Evolutionary conservation across 2,888 invertebrate species (phyloP).

Genomic region (Boloria euphrosyne): DNA sequence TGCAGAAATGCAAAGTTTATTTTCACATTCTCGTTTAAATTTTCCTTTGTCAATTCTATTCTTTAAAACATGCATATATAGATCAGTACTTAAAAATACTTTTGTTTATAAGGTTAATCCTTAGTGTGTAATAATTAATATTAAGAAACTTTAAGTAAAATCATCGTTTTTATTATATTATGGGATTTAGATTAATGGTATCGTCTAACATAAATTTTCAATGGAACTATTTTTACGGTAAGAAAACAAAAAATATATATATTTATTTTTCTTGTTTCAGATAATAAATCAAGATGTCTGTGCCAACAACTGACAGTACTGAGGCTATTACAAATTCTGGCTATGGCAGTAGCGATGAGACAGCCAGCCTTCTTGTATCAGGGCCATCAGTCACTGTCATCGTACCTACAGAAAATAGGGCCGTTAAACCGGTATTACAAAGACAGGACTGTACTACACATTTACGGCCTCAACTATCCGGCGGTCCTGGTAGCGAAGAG

Average conservation of each 20-base stretch:
- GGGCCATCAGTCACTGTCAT: slow-evolving; percentile 82
- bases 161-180: too few species aligned
- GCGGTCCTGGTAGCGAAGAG: slow-evolving; percentile 90
- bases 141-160: too few species aligned
- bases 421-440: slow-evolving; percentile 90
- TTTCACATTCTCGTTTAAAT: not conserved
- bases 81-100: too few species aligned
- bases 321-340: slow-evolving; percentile 84
- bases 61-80: too few species aligned
- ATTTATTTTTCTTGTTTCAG: slow-evolving; percentile 60
- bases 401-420: slow-evolving; percentile 73
- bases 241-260: not conserved
- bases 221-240: too few species aligned
- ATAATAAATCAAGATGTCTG: slow-evolving; percentile 64
- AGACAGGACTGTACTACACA: slow-evolving; percentile 93
- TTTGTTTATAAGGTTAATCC: too few species aligned
- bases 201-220: too few species aligned
- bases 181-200: too few species aligned
- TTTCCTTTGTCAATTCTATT: not conserved
- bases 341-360: slow-evolving; percentile 91
- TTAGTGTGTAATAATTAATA: too few species aligned
- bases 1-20: not conserved
- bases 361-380: slow-evolving; percentile 88
- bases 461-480: slow-evolving; percentile 87
- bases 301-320: slow-evolving; percentile 77